Evolutionary conservation across 2,113 vertebrate species (phyloP), one percentile per base, ranked within the genome.

Genomic region (Upupa epops): DNA sequence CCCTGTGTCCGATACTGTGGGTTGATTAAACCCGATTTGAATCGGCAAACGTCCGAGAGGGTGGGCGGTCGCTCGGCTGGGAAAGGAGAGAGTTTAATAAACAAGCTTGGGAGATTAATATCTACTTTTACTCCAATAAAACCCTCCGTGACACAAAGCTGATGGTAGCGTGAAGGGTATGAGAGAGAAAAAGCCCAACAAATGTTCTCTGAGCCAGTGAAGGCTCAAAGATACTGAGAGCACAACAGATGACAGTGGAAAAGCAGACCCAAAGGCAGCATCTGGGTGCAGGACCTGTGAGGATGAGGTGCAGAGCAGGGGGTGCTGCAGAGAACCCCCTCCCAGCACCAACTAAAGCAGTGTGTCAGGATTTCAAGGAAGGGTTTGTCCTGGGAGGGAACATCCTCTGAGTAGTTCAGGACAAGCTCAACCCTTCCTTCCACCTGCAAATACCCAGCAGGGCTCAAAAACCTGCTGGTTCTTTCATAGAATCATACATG

Each of bases 11-110:
- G 94, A 60, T 96, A 86, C 74, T 70, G 79, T 20, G 85, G 90
- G 92, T 64, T 95, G 94, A 96, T 95, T 95, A 95, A 95, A 94
- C 69, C 92, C 90, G 95, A 96, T 96, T 95, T 96, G 92, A 96
- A 95, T 93, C 86, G 52, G 90, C 93, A 91, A 71, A 91, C 7
- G 24, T 74, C 85, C 7, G 0, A 75, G 68, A 56, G 66, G 68
- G 74, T 61, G 92, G 88, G 75, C 32, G 78, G 84, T 3, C 76
- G 46, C 77, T 72, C 14, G 11, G 0, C 54, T 70, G 55, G 17
- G 75, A 82, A 91, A 73, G 49, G 65, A 55, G 68, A 54, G 90
- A 64, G 79, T 95, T 95, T 94, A 96, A 96, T 95, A 95, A 96
- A 95, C 92, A 95, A 85, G 83, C 85, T 86, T 7, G 72, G 60